Evolutionary conservation across 2,888 invertebrate species (phyloP).

Genomic region (Lochmaea capreae): DNA sequence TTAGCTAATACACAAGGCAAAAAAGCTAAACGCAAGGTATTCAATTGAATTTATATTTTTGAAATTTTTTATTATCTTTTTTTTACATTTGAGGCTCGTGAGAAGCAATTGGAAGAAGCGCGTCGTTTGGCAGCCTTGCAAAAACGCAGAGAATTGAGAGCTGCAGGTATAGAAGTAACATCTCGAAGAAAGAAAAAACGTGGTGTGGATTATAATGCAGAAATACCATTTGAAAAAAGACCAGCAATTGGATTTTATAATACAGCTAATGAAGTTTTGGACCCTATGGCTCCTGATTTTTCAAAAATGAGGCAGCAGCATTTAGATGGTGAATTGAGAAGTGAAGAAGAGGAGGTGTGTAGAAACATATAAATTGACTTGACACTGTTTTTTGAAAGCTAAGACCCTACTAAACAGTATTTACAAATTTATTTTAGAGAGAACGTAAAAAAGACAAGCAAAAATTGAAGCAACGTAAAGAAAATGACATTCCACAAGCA

Average conservation of each 20-base stretch:
- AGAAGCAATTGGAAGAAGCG: conserved; percentile 98
- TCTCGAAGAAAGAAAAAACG: conserved; percentile 79
- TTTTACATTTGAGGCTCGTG: conserved; percentile 75
- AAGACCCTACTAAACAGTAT: too few relatives aligned
- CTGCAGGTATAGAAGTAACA: conserved; percentile 87
- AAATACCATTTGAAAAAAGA: conserved; percentile 97
- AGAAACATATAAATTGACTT: background rate
- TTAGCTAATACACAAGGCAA: conserved; percentile 98
- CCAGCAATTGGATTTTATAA: conserved; percentile 96
- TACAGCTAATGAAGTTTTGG: conserved; percentile 88
- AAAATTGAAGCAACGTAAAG: conserved; percentile 94
- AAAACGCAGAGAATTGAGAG: conserved; percentile 96
- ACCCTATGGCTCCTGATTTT: conserved; percentile 91
- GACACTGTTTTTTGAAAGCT: too few relatives aligned
- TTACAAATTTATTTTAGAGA: conserved; percentile 67
- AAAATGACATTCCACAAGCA: conserved; percentile 93
- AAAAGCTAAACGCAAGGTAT: conserved; percentile 84
- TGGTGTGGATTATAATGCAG: conserved; percentile 96
- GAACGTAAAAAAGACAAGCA: conserved; percentile 96
- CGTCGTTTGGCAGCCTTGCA: conserved; percentile 95
- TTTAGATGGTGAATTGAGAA: conserved; percentile 90
- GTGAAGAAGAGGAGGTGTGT: conserved; percentile 89
- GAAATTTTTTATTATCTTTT: background rate
- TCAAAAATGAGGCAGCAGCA: conserved; percentile 90
- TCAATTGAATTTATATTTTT: background rate